These are phyloP conservation scores for Megalonaias nervosa DNA, from an alignment of 1,140 invertebrate species.

Conservation along the genomic window DNA sequence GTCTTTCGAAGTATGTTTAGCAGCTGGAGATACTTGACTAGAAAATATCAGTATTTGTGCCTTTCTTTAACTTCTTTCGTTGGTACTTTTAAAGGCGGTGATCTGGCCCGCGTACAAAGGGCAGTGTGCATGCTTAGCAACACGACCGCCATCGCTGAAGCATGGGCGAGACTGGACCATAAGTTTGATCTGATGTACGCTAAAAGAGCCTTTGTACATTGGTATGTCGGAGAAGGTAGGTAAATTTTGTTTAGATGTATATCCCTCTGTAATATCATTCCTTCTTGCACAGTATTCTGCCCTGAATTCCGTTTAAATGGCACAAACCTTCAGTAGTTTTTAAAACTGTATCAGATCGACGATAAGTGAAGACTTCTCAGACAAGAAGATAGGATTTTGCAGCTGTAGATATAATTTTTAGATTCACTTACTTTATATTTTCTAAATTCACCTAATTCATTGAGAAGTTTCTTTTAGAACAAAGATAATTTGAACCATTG, in stretches of 20 bases:
- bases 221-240: slow-evolving; percentile 73
- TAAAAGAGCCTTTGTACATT: slow-evolving; percentile 74
- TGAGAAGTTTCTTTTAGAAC: too few relatives aligned
- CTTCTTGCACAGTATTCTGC: not conserved
- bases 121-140: slow-evolving; percentile 63
- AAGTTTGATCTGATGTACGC: slow-evolving; percentile 77
- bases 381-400: too few relatives aligned
- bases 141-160: slow-evolving; percentile 76
- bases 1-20: too few relatives aligned
- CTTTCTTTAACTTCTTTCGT: not conserved
- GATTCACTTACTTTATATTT: too few relatives aligned
- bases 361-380: not conserved
- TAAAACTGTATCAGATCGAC: too few relatives aligned
- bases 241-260: not conserved
- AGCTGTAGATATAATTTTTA: too few relatives aligned
- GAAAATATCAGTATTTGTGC: not conserved
- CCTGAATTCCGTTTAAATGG: not conserved
- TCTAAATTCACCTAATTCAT: too few relatives aligned
- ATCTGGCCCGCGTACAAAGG: slow-evolving; percentile 36
- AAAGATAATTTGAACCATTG: too few relatives aligned
- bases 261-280: not conserved
- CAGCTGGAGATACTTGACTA: too few relatives aligned
- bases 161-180: slow-evolving; percentile 77
- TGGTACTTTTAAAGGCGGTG: slow-evolving; percentile 41
- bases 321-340: too few relatives aligned